Evolutionary conservation across 2,113 vertebrate species (phyloP), one percentile per base, ranked within the genome.

Genomic region (Aegithalos caudatus): DNA sequence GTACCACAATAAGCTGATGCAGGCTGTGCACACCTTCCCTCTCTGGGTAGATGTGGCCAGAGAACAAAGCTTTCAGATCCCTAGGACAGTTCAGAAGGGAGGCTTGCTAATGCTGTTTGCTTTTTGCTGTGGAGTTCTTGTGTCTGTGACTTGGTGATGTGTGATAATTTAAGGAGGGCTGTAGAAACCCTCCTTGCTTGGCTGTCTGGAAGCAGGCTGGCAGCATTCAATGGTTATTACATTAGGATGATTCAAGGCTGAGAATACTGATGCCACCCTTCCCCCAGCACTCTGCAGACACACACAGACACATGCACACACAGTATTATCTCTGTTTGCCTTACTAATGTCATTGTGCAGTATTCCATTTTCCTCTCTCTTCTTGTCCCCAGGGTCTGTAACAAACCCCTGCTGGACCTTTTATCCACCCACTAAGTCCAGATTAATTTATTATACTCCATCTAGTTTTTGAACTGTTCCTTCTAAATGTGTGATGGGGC

Each of bases 381-480:
- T 88, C 90, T 86, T 88, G 80, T 93, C 93, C 92, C 92, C 70
- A 24, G 94, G 95, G 93, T 83, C 94, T 94, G 56, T 84, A 93
- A 92, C 90, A 96, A 97, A 94, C 83, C 92, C 95, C 95, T 86
- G 89, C 86, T 74, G 95, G 93, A 96, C 93, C 84, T 97, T 97
- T 95, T 95, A 97, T 96, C 95, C 95, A 94, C 91, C 95, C 91
- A 90, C 93, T 86, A 96, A 97, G 90, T 96, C 96, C 95, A 97
- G 96, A 97, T 97, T 97, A 97, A 97, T 97, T 97, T 95, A 96
- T 96, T 97, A 96, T 96, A 96, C 92, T 94, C 92, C 94, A 93
- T 95, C 93, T 90, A 97, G 94, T 96, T 97, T 96, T 96, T 95
- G 86, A 96, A 95, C 95, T 88, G 88, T 94, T 97, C 83, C 85